Conservation (phyloP, 2,113 vertebrate genomes). For the Dicrurus megarhynchus region DNA sequence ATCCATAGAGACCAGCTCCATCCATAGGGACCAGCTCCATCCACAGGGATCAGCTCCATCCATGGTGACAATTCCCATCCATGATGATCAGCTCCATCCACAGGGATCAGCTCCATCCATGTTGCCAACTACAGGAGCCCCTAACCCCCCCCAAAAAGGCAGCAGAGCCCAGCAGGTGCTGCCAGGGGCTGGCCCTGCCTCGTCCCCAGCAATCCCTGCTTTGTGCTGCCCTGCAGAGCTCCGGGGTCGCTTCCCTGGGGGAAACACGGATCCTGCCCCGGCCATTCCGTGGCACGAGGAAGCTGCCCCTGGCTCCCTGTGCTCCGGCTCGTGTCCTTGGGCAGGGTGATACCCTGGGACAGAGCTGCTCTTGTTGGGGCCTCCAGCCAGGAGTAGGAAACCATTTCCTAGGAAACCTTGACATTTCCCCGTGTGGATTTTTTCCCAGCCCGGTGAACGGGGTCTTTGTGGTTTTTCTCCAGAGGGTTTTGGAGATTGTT, state of each 20-base stretch:
- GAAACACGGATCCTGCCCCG: conserved; percentile 61
- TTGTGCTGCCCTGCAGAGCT: conserved; percentile 69
- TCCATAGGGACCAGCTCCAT: background rate
- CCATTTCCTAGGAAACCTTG: background rate
- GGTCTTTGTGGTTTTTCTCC: background rate
- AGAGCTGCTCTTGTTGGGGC: background rate
- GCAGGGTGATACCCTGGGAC: background rate
- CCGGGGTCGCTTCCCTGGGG: conserved; percentile 69
- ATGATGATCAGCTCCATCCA: background rate
- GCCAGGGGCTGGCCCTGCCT: conserved; percentile 52
- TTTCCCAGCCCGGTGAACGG: background rate
- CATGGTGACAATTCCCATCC: too few relatives aligned
- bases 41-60: too few relatives aligned
- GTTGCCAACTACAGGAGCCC: background rate
- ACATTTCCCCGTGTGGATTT: background rate
- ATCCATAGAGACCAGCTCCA: too few relatives aligned
- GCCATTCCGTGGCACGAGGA: background rate
- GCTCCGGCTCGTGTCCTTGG: background rate
- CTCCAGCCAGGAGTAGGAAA: background rate
- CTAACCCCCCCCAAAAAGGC: background rate
- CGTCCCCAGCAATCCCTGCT: conserved; percentile 74
- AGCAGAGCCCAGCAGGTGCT: conserved; percentile 1
- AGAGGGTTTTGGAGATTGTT: background rate
- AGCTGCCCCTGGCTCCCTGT: rapidly evolving
- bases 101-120: background rate